These are phyloP conservation scores for Geodia barretti DNA, from an alignment of 37 sponge, comb jelly and placozoan genomes.

Conservation along the genomic window DNA sequence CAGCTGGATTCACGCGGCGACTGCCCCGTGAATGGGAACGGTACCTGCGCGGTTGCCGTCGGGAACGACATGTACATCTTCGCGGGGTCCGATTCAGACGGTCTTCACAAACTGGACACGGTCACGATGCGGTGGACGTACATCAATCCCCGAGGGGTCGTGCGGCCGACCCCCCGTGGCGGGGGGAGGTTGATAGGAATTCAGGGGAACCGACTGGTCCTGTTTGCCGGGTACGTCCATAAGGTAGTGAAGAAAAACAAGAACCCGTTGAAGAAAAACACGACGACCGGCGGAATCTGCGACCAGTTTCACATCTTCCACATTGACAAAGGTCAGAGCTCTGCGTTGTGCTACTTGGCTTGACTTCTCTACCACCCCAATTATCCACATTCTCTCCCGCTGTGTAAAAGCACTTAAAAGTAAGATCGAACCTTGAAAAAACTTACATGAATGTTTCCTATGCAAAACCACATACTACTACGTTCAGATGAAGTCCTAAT, in stretches of 20 bases:
- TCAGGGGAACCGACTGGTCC: not conserved
- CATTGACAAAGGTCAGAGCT: not conserved
- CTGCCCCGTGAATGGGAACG: not conserved
- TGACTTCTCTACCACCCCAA: not conserved
- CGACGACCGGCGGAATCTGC: not conserved
- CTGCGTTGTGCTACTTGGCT: constrained; percentile 1
- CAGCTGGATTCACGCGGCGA: not conserved
- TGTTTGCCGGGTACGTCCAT: not conserved
- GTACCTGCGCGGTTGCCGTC: not conserved
- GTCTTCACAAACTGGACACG: not conserved
- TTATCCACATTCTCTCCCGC: no score
- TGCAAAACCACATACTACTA: no score
- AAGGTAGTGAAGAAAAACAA: not conserved
- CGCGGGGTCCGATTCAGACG: not conserved
- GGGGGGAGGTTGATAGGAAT: not conserved
- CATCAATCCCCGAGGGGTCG: not conserved
- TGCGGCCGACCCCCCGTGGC: not conserved
- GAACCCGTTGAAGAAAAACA: not conserved
- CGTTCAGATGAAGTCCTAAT: no score
- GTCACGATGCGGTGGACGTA: not conserved
- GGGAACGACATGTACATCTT: not conserved
- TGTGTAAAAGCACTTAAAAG: no score
- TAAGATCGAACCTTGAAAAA: no score
- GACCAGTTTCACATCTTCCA: not conserved
- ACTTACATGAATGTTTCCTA: no score